Evolutionary conservation across 2,888 invertebrate species (phyloP), one percentile per base, ranked within the genome.

Genomic region (Scrobipalpa atriplicella): DNA sequence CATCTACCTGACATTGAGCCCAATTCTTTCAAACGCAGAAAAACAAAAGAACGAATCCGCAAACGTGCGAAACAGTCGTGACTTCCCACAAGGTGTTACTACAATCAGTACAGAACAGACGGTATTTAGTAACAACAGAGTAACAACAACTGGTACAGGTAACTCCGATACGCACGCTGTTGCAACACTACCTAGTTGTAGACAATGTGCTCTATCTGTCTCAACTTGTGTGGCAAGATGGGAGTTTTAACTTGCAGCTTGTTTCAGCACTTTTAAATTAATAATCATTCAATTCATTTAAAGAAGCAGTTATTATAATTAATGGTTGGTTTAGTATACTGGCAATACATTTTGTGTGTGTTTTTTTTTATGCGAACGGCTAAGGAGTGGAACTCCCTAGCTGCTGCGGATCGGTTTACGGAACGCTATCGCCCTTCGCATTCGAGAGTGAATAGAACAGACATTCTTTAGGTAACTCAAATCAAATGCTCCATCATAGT

Each of bases 201-300:
- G 58, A 58, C 58, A 58, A 58, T 58, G 58, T 58, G 58, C 58
- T 58, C 2, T 54, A 54, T 58, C 29, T 58, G 36, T 58, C 16
- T 38, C 38, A 29, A 38, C 16, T 16, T 58, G 29, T 58, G 58
- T 38, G 38, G 38, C 58, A 58, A 58, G 58, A 38, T 38, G 38
- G 16, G 2, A 54, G 54, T 52, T 52, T n/a, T n/a, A n/a, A 5
- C 47, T 7, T 3, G n/a, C n/a, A n/a, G n/a, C n/a, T n/a, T n/a
- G n/a, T n/a, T n/a, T n/a, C n/a, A n/a, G n/a, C n/a, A n/a, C 29
- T 29, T 29, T 29, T 29, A 29, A 29, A 29, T 29, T 3, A 2
- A 29, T 2, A 29, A 29, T 29, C 29, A 29, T 29, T 29, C 5
- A 29, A 29, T 29, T 29, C 29, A 29, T 29, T n/a, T 29, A 29